Conservation (phyloP, 1,140 invertebrate species). For the Halyomorpha halys region DNA sequence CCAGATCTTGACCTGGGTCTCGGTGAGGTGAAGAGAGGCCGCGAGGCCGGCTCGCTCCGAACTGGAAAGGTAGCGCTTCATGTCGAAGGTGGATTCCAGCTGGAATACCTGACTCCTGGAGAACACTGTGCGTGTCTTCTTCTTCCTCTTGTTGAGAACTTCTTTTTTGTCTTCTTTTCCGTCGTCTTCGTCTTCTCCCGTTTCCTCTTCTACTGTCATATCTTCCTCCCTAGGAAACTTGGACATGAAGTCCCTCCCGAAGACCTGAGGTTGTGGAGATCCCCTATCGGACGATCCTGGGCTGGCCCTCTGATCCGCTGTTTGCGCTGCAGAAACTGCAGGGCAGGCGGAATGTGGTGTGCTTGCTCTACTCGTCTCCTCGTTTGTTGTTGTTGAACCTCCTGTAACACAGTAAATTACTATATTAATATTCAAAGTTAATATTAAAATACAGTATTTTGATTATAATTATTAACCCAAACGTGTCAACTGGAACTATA, state of each 20-base stretch:
- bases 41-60: conserved; percentile 90
- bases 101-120: conserved; percentile 91
- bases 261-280: conserved; percentile 6
- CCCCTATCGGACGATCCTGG: conserved; percentile 13
- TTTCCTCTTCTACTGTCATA: conserved; percentile 44
- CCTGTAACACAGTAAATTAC: conserved; percentile 43
- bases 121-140: conserved; percentile 97
- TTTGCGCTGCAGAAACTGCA: conserved; percentile 21
- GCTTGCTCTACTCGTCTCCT: conserved; percentile 47
- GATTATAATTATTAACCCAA: too few relatives aligned
- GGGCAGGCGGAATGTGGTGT: conserved; percentile 43
- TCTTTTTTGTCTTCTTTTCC: conserved; percentile 45
- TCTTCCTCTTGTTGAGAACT: conserved; percentile 78
- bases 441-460: too few relatives aligned
- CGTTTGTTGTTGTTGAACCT: conserved; percentile 50
- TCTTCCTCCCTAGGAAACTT: conserved; percentile 32
- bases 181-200: conserved; percentile 50
- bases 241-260: conserved; percentile 2
- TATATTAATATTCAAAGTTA: too few relatives aligned
- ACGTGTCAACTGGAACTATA: too few relatives aligned
- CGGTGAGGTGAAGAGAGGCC: conserved; percentile 84
- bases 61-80: conserved; percentile 93
- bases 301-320: conserved; percentile 22
- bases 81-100: conserved; percentile 93
- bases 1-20: conserved; percentile 97